Evolutionary conservation across 2,113 vertebrate species (phyloP).

Genomic region (Marcusenius ussheri): DNA sequence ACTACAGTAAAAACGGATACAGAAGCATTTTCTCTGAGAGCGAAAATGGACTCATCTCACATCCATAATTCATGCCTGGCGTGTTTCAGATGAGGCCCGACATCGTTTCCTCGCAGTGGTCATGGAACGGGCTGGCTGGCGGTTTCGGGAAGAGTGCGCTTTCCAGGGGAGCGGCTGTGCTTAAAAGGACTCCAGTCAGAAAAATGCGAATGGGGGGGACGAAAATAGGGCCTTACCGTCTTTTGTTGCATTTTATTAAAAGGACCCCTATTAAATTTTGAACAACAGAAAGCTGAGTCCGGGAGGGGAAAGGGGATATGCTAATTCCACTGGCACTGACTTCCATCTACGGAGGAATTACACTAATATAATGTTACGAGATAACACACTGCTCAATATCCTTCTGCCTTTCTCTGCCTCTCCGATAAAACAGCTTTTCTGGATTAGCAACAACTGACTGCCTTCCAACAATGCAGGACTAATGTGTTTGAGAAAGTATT

Average conservation of each 20-base stretch:
- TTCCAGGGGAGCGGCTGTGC: background rate
- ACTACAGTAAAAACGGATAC: background rate
- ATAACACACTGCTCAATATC: constrained; percentile 18
- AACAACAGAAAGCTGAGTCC: background rate
- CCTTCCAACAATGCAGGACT: constrained; percentile 7
- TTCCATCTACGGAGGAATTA: constrained; percentile 12
- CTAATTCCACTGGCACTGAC: background rate
- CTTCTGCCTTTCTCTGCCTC: constrained; percentile 1
- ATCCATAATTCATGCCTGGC: constrained; percentile 12
- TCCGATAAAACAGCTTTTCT: constrained; percentile 13
- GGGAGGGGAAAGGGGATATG: background rate
- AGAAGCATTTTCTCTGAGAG: background rate
- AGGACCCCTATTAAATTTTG: constrained; percentile 13
- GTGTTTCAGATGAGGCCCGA: background rate
- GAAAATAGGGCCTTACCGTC: background rate
- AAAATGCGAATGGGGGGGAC: background rate
- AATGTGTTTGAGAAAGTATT: constrained; percentile 13
- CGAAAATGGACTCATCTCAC: background rate
- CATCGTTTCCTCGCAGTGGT: background rate
- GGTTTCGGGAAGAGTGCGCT: background rate
- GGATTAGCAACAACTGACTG: constrained; percentile 15
- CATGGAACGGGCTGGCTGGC: background rate
- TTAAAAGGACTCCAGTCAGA: background rate
- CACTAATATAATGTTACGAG: constrained; percentile 12
- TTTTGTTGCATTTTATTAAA: constrained; percentile 10